Evolutionary conservation across 2,113 vertebrate genomes (phyloP), one percentile per base, ranked within the genome.

Genomic region (Misgurnus mizolepis): DNA sequence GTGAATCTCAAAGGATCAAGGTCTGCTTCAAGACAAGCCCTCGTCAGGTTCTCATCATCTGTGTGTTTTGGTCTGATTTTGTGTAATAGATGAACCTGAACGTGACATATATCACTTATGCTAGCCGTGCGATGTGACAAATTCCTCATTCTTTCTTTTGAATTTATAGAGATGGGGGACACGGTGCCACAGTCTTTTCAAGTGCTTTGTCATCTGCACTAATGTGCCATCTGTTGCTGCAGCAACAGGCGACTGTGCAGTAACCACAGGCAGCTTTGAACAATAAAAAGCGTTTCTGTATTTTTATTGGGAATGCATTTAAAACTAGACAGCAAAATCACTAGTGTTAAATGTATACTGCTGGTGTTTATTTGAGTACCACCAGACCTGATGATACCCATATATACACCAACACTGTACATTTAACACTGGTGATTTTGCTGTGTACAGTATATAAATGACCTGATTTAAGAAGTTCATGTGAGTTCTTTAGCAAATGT

Each of bases 231-330:
- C 40, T 61, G 53, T 73, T 43, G 12, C 72, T 62, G 40, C 39
- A 22, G 40, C 56, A 61, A 47, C n/a, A 61, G 56, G 34, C 69
- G 5, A 17, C 50, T 56, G 50, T 58, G n/a, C 1, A 18, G 71
- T 45, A 60, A 49, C 45, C n/a, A 50, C 18, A 50, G 3, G 55
- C 6, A 7, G 55, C 5, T 58, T 58, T n/a, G 53, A 55, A 55
- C 15, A 43, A 43, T 58, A 18, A 43, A 43, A 60, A 7, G 8
- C 40, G 41, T 34, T 6, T 58, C 6, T 67, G 27, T 69, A 56
- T 65, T 34, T 60, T 14, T 65, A 15, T 15, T 10, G 67, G 80
- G 70, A 66, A 79, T 43, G 27, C 89, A 89, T 92, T 91, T 58
- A 58, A 58, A 58, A 7, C n/a, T 18, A 6, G 18, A 58, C 17